Conservation (phyloP, 2,113 vertebrate genomes). For the Cyanoderma ruficeps region DNA sequence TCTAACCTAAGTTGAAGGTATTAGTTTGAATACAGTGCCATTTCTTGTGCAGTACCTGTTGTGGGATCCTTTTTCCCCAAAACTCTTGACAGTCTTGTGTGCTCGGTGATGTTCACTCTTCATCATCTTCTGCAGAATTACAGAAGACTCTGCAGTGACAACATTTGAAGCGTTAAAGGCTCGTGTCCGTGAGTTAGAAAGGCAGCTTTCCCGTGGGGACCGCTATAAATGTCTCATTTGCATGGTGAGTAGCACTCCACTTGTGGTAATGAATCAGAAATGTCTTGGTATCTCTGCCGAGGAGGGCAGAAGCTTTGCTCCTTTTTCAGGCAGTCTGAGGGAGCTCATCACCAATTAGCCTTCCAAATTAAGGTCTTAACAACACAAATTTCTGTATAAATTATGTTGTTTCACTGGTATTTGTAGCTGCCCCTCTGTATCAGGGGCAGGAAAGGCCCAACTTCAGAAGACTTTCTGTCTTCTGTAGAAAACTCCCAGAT, state of each 20-base stretch:
- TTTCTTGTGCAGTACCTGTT: neutral
- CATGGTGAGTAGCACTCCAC: constrained; percentile 88
- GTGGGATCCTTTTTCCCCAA: neutral
- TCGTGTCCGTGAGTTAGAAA: constrained; percentile 97
- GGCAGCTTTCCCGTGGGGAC: constrained; percentile 96
- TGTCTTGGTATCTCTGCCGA: constrained; percentile 12
- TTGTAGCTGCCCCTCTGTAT: neutral
- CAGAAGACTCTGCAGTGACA: constrained; percentile 95
- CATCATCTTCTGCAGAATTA: constrained; percentile 83
- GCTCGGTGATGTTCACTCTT: constrained; percentile 15
- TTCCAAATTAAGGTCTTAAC: neutral
- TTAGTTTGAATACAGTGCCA: neutral
- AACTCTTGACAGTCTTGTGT: neutral
- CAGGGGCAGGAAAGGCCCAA: neutral
- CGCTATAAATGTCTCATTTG: constrained; percentile 99
- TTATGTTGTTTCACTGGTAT: neutral
- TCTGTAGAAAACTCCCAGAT: neutral
- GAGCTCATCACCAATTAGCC: neutral
- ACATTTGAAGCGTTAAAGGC: constrained; percentile 98
- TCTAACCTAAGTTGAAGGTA: neutral
- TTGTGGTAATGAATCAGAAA: constrained; percentile 67
- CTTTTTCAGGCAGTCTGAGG: neutral
- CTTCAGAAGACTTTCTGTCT: neutral
- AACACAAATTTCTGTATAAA: neutral
- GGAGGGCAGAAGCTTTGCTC: neutral